Percentiles rank a stretch among this genome's conserved stretches.
phyloP scores from a whole-genome alignment of 30 jellyfish, hydroid and myxozoan genomes.

The Haliclystus octoradiatus region DNA sequence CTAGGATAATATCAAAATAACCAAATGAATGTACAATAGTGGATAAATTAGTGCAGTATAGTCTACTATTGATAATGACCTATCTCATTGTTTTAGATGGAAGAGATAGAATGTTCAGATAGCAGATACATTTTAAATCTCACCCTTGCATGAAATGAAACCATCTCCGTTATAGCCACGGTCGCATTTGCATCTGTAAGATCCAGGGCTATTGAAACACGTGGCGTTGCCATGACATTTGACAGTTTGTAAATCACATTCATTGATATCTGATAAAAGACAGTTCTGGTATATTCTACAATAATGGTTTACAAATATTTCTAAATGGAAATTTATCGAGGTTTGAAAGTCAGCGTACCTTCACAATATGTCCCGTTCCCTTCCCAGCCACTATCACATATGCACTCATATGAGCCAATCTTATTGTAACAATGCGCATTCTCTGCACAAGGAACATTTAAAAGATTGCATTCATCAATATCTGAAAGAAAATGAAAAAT shows the following conservation, averaged over 20 bases:
- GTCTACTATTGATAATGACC: too few species aligned
- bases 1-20: conserved; percentile 31
- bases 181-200: conserved; percentile 78
- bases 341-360: conserved; percentile 44
- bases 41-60: too few species aligned
- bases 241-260: conserved; percentile 16
- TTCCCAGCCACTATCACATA: conserved; percentile 8
- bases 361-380: conserved; percentile 24
- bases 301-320: too few species aligned
- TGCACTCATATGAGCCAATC: conserved; percentile 20
- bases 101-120: too few species aligned
- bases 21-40: too few species aligned
- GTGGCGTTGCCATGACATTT: conserved; percentile 71
- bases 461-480: conserved; percentile 66
- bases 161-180: conserved; percentile 78
- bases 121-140: too few species aligned
- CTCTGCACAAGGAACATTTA: conserved; percentile 43
- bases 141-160: conserved; percentile 26
- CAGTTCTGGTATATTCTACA: neutral
- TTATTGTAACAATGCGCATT: conserved; percentile 13
- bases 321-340: too few species aligned
- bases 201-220: conserved; percentile 60
- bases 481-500: conserved; percentile 33
- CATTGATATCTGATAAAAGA: conserved; percentile 48
- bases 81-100: too few species aligned